Base-by-base conservation (phyloP, 1,140 invertebrate species). In the Asbolus verrucosus region DNA sequence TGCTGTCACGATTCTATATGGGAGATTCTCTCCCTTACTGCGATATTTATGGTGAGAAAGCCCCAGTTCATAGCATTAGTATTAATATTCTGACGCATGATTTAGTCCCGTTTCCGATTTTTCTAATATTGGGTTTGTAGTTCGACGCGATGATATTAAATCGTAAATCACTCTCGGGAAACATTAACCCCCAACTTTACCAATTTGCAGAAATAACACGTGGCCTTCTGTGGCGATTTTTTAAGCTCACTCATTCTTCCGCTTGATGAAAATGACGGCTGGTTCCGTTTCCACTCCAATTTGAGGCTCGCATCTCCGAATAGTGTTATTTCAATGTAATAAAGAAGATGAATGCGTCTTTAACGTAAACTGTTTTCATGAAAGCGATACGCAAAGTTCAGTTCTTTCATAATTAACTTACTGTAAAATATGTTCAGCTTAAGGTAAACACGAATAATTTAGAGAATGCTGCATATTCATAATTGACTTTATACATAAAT, bases 401-500 rank as follows among this genome's bases (percentile, higher is more conserved):
- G 18, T 54, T 54, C 46, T 54, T 54, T 54, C 46, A 54, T 54
- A 54, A 54, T 54, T 54, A 54, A 54, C 46, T 54, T 54, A 54
- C 46, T 54, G 46, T 54, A 54, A 54, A 54, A 54, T 54, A 54
- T 54, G 46, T 54, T 54, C 46, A 54, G 46, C 46, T 54, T 54
- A 54, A 54, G 21, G 46, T 54, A 54, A 54, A 54, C 46, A 54
- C 46, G 46, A 54, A 54, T 54, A 54, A 54, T 54, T 27, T 54
- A 54, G 46, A 54, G 46, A 54, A 54, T 54, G 46, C 46, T 54
- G 46, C 46, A 54, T 54, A 54, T 54, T 54, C 46, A 54, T 54
- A 54, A 54, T 54, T 54, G 46, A 54, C 46, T 54, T 54, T 54
- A 54, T 54, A 54, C 46, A 54, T 54, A 54, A 54, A 54, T 54